These are phyloP conservation scores for Imbricaverruca yamaguchii DNA, from an alignment of 2,888 invertebrate species.

Conservation along the genomic window DNA sequence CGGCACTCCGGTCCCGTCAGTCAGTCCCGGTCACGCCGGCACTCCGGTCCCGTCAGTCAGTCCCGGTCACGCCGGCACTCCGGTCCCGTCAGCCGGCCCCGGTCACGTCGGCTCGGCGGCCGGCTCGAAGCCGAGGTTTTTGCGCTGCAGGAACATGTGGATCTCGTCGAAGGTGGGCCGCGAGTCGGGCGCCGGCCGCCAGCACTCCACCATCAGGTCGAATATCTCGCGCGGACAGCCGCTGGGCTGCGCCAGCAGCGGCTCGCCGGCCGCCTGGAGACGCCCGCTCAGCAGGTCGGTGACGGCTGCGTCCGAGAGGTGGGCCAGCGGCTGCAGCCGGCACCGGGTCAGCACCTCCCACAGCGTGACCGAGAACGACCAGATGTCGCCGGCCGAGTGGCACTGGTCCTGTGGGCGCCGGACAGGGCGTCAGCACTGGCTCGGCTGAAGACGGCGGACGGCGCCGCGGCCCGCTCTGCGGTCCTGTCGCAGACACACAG, in stretches of 20 bases:
- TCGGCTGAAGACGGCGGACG: no score
- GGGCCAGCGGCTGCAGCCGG: neutral
- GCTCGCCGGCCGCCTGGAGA: neutral
- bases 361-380: slow-evolving; percentile 5
- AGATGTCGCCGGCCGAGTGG: neutral
- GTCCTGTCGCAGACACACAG: neutral
- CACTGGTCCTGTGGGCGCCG: neutral
- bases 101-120: neutral
- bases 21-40: neutral
- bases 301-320: slow-evolving; percentile 6
- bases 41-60: neutral
- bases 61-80: neutral
- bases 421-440: no score
- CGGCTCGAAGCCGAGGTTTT: slow-evolving; percentile 13
- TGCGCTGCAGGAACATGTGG: slow-evolving; percentile 14
- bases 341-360: slow-evolving; percentile 13
- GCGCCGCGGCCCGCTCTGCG: neutral
- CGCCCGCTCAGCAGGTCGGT: neutral
- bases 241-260: neutral
- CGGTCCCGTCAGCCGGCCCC: neutral
- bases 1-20: neutral
- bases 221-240: neutral
- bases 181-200: neutral
- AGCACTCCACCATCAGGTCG: slow-evolving; percentile 13
- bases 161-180: slow-evolving; percentile 9